Evolutionary conservation across 2,113 vertebrate species (phyloP), one percentile per base, ranked within the genome.

Genomic region (Ia io): DNA sequence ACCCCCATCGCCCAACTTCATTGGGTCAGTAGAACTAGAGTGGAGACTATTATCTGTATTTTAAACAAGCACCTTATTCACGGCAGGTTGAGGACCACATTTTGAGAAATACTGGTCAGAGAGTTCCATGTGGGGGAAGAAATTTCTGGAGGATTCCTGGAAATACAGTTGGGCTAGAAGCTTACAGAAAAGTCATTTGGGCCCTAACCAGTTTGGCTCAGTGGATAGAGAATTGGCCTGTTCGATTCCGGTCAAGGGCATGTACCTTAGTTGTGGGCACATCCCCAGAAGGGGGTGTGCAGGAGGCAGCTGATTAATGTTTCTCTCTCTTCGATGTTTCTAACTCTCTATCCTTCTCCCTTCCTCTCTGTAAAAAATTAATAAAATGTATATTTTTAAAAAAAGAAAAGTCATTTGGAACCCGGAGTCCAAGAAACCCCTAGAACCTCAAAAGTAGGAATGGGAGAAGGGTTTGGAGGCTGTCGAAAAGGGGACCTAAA

Each of bases 1-100:
- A 11, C 8, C 4, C 35, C 12, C 35, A 6, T 0, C 0, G 6
- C 7, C 63, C 28, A 5, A 25, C 23, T 70, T 70, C 4, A 20
- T 16, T 74, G 56, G 67, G 32, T 91, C 30, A 74, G 47, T 17
- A 35, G 23, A n/a, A 16, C 20, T 22, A 18, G 13, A n/a, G 30
- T 77, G 28, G 13, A 89, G 49, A 25, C 65, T 84, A 2, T 77
- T 56, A 18, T 9, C 74, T 79, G 44, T 32, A 73, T 88, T 40
- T 88, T 84, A 84, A 78, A 79, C 65, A 92, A 84, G n/a, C 71
- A 32, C 13, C 47, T 37, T 22, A 35, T 44, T 61, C 56, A 37
- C 28, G 28, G 73, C 7, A 76, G 76, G 44, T 40, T 35, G 80
- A 59, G 67, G 25, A 74, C 8, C n/a, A 67, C 7, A 0, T 61